phyloP scores from a whole-genome alignment of 2,888 invertebrate genomes.

The Epinotia brunnichana region DNA sequence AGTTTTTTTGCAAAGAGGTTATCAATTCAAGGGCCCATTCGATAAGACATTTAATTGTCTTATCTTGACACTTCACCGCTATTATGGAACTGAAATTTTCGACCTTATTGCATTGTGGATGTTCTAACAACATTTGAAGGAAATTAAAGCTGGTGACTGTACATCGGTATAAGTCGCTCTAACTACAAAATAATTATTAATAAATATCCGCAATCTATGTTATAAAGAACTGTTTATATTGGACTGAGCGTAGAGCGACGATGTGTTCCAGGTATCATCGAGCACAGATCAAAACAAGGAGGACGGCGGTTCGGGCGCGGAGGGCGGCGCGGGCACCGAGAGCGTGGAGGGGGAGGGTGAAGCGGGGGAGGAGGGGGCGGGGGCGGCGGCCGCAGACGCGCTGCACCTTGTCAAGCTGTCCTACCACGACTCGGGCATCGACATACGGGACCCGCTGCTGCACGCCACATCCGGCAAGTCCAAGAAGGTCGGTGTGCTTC shows the following conservation, averaged over 20 bases:
- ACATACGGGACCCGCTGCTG: conserved; percentile 90
- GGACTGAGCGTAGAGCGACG: conserved; percentile 30
- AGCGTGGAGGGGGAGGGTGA: conserved; percentile 65
- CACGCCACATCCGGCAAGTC: conserved; percentile 86
- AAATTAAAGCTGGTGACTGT: too few relatives aligned
- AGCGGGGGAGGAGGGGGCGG: conserved; percentile 60
- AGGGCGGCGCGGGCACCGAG: conserved; percentile 51
- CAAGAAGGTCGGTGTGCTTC: conserved; percentile 81
- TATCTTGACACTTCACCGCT: too few relatives aligned
- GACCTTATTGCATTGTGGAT: too few relatives aligned
- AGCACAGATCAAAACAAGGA: conserved; percentile 71
- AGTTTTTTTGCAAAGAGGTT: too few relatives aligned
- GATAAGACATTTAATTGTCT: too few relatives aligned
- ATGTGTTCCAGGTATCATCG: conserved; percentile 67
- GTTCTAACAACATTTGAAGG: too few relatives aligned
- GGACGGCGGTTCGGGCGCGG: conserved; percentile 70
- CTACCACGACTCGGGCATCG: conserved; percentile 95
- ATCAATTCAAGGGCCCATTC: too few relatives aligned
- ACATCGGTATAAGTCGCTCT: not conserved
- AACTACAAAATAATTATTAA: not conserved
- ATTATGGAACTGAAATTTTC: too few relatives aligned
- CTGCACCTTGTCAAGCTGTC: conserved; percentile 90
- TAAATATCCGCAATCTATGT: not conserved
- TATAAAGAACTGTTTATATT: conserved; percentile 20
- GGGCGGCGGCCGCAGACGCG: conserved; percentile 62